A percentile compares a stretch with the other conserved stretches of the same genome.
Evolutionary conservation across 2,797 vertebrate genomes (phyloP).

Genomic region (Ispidina picta): DNA sequence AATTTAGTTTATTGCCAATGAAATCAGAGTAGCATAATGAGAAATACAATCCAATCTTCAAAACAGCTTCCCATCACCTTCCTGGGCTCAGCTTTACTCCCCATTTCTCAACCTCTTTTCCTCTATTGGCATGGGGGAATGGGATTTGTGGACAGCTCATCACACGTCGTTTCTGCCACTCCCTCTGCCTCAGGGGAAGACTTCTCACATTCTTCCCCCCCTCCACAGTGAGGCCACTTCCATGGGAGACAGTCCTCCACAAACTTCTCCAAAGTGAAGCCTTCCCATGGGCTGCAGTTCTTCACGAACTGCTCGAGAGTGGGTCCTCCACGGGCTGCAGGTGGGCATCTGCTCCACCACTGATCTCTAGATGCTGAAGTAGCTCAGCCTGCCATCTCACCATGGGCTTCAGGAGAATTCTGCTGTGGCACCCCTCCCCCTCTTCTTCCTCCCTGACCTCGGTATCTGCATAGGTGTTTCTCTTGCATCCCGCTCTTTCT

Average conservation of each 20-base stretch:
- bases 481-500: not conserved
- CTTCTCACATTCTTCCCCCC: not conserved
- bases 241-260: not conserved
- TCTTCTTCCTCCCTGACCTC: not conserved
- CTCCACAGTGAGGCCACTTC: not conserved
- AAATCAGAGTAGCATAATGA: not conserved
- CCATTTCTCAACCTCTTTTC: not conserved
- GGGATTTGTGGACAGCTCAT: not conserved
- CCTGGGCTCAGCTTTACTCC: not conserved
- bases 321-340: not conserved
- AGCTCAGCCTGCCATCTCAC: not conserved
- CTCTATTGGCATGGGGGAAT: not conserved
- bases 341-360: not conserved
- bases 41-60: not conserved
- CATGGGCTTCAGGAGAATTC: not conserved
- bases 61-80: not conserved
- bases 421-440: not conserved
- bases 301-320: not conserved
- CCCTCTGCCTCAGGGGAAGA: not conserved
- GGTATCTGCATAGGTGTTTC: not conserved
- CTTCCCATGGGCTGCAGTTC: not conserved
- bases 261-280: not conserved
- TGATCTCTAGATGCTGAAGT: not conserved
- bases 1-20: not conserved
- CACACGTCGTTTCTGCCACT: not conserved